Evolutionary conservation across 2,113 vertebrate species (phyloP).

Genomic region (Ceratotherium simum): DNA sequence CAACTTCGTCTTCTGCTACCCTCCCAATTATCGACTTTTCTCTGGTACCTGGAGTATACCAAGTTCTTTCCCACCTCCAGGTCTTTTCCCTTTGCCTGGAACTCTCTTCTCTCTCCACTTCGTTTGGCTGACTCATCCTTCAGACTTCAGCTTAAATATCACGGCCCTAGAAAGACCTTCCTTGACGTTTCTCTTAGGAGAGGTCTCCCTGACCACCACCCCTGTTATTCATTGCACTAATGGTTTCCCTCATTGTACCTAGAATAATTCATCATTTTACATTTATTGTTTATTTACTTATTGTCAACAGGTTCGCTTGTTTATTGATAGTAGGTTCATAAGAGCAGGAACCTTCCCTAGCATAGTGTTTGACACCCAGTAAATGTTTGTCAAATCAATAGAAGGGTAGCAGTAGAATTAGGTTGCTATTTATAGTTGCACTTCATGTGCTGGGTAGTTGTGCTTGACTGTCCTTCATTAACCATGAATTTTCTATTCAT

Average conservation of each 20-base stretch:
- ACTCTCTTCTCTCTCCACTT: background rate
- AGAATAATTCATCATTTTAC: background rate
- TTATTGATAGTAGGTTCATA: background rate
- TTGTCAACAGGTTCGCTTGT: background rate
- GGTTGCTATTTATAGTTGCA: background rate
- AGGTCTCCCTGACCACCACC: background rate
- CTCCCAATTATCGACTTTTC: background rate
- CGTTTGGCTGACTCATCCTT: background rate
- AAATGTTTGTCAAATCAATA: background rate
- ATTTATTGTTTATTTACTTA: background rate
- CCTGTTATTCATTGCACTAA: background rate
- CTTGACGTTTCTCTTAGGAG: background rate
- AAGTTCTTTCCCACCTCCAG: background rate
- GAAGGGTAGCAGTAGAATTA: background rate
- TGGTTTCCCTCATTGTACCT: background rate
- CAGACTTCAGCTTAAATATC: background rate
- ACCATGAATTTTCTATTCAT: slow-evolving; percentile 3
- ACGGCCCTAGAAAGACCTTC: background rate
- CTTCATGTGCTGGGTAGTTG: background rate
- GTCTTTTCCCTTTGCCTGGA: background rate
- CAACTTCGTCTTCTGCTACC: background rate
- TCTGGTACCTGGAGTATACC: background rate
- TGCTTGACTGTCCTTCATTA: background rate
- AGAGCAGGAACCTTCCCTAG: background rate
- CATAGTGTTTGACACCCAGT: background rate